phyloP scores from a whole-genome alignment of 2,797 vertebrate species.

The Enteromius viviparus region DNA sequence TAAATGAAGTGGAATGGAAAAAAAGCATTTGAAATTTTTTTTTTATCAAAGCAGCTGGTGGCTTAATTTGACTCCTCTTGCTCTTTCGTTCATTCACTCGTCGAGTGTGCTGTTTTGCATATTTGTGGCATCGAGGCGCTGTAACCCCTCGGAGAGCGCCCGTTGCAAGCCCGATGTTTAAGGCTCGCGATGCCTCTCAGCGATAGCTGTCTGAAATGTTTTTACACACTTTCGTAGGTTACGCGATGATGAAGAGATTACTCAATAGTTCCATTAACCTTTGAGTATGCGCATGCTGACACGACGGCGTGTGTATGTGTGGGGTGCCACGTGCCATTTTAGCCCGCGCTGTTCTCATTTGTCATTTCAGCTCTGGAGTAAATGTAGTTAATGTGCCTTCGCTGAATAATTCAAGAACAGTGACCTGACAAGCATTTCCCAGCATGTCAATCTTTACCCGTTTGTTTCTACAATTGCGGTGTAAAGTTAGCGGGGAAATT shows the following conservation, averaged over 20 bases:
- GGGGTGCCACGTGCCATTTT: conserved; percentile 10
- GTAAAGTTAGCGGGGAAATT: not conserved
- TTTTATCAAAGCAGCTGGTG: conserved; percentile 78
- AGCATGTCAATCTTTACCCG: conserved; percentile 19
- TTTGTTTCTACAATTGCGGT: not conserved
- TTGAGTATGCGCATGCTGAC: conserved; percentile 31
- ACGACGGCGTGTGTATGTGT: conserved; percentile 4
- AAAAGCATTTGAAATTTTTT: conserved; percentile 62
- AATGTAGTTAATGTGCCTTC: conserved; percentile 17
- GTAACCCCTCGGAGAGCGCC: conserved; percentile 52
- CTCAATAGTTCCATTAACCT: conserved; percentile 64
- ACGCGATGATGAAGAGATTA: conserved; percentile 60
- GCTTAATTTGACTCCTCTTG: conserved; percentile 77
- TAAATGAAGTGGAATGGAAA: conserved; percentile 20
- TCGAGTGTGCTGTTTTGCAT: conserved; percentile 58
- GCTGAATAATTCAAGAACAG: conserved; percentile 27
- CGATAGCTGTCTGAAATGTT: conserved; percentile 60
- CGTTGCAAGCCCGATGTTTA: conserved; percentile 50
- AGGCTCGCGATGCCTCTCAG: conserved; percentile 57
- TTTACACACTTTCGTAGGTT: conserved; percentile 58
- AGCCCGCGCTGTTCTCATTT: conserved; percentile 17
- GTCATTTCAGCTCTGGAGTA: conserved; percentile 38
- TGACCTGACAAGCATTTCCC: conserved; percentile 18
- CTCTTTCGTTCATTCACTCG: conserved; percentile 56
- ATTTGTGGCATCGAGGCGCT: conserved; percentile 55